Percentiles rank a stretch among this genome's conserved stretches.
Conservation (phyloP, 64 coral and sea anemone genomes). For the Anthopleura sola region DNA sequence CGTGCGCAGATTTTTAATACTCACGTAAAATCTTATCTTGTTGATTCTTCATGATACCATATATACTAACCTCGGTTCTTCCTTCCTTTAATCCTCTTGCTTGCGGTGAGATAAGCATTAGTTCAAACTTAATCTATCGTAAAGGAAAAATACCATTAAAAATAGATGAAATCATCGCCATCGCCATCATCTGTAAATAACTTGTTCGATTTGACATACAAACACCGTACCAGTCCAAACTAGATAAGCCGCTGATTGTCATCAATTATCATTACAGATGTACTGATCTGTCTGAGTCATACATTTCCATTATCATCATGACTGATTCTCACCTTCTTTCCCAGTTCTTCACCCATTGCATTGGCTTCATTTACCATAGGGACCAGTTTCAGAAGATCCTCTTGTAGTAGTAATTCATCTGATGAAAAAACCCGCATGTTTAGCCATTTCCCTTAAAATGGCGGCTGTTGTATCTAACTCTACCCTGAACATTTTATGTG, state of each 20-base stretch:
- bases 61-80: constrained; percentile 65
- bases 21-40: too few species aligned
- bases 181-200: too few species aligned
- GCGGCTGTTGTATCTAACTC: neutral
- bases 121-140: constrained; percentile 82
- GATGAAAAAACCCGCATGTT: neutral
- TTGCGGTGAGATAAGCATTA: constrained; percentile 79
- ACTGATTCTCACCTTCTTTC: constrained; percentile 44
- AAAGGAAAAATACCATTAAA: neutral
- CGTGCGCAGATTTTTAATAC: too few species aligned
- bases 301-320: too few species aligned
- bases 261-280: too few species aligned
- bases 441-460: neutral
- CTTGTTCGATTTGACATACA: too few species aligned
- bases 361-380: constrained; percentile 96
- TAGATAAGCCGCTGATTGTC: too few species aligned
- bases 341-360: constrained; percentile 87
- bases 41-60: neutral
- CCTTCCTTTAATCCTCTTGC: constrained; percentile 82
- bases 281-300: too few species aligned
- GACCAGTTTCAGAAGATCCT: constrained; percentile 83
- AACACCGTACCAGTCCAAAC: too few species aligned
- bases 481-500: too few species aligned
- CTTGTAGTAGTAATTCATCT: constrained; percentile 92
- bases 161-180: too few species aligned